Conservation (phyloP, 2,797 vertebrate genomes). For the Coccyzus lansbergi region DNA sequence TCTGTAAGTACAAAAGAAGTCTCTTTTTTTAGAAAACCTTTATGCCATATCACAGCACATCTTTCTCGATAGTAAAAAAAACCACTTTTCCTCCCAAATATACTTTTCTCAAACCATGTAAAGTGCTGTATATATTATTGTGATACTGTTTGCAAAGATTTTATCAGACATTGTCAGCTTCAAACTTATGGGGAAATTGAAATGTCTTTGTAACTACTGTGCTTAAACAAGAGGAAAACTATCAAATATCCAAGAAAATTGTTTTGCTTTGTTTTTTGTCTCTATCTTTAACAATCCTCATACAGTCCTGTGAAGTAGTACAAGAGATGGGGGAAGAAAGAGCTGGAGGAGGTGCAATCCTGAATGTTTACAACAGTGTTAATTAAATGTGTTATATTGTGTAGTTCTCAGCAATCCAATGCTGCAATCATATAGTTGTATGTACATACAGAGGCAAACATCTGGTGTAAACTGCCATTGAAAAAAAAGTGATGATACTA, state of each 20-base stretch:
- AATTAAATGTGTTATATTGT: background rate
- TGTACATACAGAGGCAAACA: background rate
- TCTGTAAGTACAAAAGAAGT: background rate
- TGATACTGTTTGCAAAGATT: background rate
- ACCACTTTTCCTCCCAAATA: background rate
- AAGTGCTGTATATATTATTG: background rate
- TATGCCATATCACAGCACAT: background rate
- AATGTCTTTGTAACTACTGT: background rate
- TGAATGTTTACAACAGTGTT: background rate
- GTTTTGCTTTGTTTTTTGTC: background rate
- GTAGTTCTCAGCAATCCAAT: background rate
- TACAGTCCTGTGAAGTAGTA: background rate
- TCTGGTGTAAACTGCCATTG: background rate
- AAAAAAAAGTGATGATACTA: background rate
- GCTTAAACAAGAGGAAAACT: background rate
- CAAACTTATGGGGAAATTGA: background rate
- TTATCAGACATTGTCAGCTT: background rate
- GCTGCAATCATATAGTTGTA: fast-evolving
- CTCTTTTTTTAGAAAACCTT: background rate
- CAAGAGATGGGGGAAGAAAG: background rate
- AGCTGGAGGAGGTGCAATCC: background rate
- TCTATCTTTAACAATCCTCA: background rate
- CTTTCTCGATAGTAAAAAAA: background rate
- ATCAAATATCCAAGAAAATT: background rate
- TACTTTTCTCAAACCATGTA: background rate